A percentile compares a stretch with the other conserved stretches of the same genome.
Conservation (phyloP, 2,113 vertebrate genomes). For the Crotalus tigris region DNA sequence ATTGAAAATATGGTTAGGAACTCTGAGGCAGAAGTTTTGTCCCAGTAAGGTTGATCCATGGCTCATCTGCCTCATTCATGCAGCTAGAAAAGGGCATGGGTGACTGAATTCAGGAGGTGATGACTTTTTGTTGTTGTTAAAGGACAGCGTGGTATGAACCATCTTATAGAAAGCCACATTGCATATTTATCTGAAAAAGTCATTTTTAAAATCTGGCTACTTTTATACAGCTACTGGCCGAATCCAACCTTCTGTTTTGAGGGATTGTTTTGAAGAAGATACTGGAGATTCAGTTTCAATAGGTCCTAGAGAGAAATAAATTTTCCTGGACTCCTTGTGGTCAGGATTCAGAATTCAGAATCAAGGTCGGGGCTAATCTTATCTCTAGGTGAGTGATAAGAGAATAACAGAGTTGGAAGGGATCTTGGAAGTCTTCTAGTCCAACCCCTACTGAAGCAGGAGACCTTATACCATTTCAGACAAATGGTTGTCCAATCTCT, state of each 20-base stretch:
- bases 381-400: too few species aligned
- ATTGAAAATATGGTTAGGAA: not conserved
- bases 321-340: not conserved
- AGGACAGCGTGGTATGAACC: not conserved
- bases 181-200: not conserved
- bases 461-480: too few species aligned
- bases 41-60: not conserved
- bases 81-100: not conserved
- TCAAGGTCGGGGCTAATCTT: too few species aligned
- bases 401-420: too few species aligned
- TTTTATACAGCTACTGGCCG: not conserved
- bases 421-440: too few species aligned
- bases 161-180: not conserved
- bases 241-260: not conserved
- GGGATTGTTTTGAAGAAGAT: not conserved
- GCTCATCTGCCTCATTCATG: not conserved
- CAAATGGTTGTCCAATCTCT: too few species aligned
- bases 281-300: not conserved
- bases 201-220: not conserved
- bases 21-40: not conserved
- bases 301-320: not conserved
- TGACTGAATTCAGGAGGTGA: not conserved
- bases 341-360: not conserved
- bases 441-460: too few species aligned
- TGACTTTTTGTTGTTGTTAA: not conserved